Percentiles rank a stretch among this genome's conserved stretches.
phyloP scores from a whole-genome alignment of 2,113 vertebrate species.

The Pluvialis apricaria region DNA sequence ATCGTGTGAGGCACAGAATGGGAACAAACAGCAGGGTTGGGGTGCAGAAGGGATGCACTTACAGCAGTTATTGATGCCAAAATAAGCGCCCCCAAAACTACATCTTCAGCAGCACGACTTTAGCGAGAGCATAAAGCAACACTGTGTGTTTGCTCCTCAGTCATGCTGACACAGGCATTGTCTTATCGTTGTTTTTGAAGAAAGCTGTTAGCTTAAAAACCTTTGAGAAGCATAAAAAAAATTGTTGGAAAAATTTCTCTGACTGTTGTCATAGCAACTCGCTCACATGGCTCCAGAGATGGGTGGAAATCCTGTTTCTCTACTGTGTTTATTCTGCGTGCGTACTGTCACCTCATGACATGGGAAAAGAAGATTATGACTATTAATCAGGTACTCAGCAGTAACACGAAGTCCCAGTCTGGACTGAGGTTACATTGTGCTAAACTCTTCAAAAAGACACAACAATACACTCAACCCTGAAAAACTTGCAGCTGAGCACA shows the following conservation, averaged over 20 bases:
- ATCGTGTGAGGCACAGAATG: neutral
- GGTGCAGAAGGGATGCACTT: neutral
- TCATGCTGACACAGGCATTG: neutral
- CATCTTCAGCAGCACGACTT: neutral
- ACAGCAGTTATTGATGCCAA: neutral
- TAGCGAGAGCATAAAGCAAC: neutral
- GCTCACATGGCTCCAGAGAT: neutral
- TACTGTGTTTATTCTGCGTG: neutral
- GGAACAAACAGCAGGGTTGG: neutral
- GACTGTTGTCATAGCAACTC: conserved; percentile 10
- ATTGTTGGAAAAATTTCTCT: neutral
- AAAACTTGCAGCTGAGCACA: neutral
- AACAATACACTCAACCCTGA: neutral
- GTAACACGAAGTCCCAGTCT: neutral
- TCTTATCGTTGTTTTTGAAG: accelerated
- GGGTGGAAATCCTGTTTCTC: neutral
- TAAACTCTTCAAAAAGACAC: neutral
- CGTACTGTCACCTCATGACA: neutral
- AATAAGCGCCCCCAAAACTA: neutral
- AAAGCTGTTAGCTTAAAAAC: neutral
- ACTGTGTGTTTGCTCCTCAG: neutral
- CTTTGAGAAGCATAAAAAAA: neutral
- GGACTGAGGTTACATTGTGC: neutral
- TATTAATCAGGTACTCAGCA: neutral
- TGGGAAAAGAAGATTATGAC: neutral